Percentiles rank a stretch among this genome's conserved stretches.
Evolutionary conservation across 2,797 vertebrate species (phyloP).

Genomic region (Percopsis omiscomaycus): DNA sequence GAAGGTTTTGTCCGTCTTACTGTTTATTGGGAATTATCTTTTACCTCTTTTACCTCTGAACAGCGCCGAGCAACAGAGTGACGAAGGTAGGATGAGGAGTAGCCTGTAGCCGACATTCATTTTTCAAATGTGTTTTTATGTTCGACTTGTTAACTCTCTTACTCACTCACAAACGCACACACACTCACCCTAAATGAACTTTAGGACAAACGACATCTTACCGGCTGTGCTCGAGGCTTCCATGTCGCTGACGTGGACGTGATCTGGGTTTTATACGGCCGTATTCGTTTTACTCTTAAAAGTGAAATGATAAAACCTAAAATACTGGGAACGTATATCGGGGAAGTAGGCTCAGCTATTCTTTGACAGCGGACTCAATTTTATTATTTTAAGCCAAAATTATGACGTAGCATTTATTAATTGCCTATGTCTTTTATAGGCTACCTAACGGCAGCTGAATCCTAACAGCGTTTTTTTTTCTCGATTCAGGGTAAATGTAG

Average conservation of each 20-base stretch:
- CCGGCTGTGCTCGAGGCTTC: slow-evolving; percentile 1
- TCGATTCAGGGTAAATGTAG: too few relatives aligned
- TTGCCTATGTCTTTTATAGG: too few relatives aligned
- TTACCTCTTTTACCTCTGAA: slow-evolving; percentile 18
- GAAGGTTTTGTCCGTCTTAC: slow-evolving; percentile 18
- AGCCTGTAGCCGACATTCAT: not conserved
- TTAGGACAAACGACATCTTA: too few relatives aligned
- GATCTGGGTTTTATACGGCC: not conserved
- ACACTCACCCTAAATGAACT: not conserved
- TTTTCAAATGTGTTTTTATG: not conserved
- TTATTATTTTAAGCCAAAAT: too few relatives aligned
- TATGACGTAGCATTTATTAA: too few relatives aligned
- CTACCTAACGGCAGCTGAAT: too few relatives aligned
- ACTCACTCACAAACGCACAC: not conserved
- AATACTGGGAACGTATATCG: too few relatives aligned
- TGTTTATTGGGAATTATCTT: slow-evolving; percentile 26
- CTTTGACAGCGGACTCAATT: too few relatives aligned
- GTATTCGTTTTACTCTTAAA: too few relatives aligned
- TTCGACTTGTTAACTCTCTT: not conserved
- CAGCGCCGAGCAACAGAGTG: slow-evolving; percentile 45
- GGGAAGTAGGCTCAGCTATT: too few relatives aligned
- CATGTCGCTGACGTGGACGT: slow-evolving; percentile 79
- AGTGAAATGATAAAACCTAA: too few relatives aligned
- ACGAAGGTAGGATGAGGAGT: slow-evolving; percentile 64
- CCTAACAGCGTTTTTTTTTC: too few relatives aligned